Percentiles rank a stretch among this genome's conserved stretches.
Evolutionary conservation across 2,888 invertebrate genomes (phyloP).

Genomic region (Drosophila fulvimacula): DNA sequence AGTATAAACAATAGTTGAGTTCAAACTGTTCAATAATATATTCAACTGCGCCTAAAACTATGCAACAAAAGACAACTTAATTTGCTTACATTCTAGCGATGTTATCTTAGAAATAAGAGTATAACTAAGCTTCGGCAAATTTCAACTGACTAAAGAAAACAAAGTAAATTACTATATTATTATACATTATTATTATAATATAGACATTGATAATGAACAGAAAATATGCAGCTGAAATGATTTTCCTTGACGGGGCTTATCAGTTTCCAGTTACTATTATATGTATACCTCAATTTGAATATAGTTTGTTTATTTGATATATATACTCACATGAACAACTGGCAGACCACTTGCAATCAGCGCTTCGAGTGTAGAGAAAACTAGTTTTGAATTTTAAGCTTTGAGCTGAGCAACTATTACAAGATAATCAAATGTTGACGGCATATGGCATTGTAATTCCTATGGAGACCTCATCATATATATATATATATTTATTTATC

Average conservation of each 20-base stretch:
- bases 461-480: not conserved
- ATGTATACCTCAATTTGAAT: not conserved
- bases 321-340: not conserved
- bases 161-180: too few relatives aligned
- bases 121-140: constrained; percentile 34
- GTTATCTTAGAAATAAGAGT: constrained; percentile 14
- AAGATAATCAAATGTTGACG: too few relatives aligned
- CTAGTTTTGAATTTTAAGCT: not conserved
- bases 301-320: not conserved
- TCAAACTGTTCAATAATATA: not conserved
- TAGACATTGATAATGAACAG: not conserved
- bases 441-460: not conserved
- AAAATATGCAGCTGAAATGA: constrained; percentile 1
- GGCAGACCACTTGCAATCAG: constrained; percentile 12
- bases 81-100: not conserved
- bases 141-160: constrained; percentile 1
- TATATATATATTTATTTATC: not conserved
- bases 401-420: not conserved
- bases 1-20: too few relatives aligned
- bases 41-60: constrained; percentile 41
- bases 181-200: too few relatives aligned
- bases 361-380: constrained; percentile 9
- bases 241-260: constrained; percentile 40
- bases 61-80: not conserved
- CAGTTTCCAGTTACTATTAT: constrained; percentile 16